Evolutionary conservation across 92 coral and sea anemone genomes (phyloP), one percentile per base, ranked within the genome.

Genomic region (Heliopora coerulea): DNA sequence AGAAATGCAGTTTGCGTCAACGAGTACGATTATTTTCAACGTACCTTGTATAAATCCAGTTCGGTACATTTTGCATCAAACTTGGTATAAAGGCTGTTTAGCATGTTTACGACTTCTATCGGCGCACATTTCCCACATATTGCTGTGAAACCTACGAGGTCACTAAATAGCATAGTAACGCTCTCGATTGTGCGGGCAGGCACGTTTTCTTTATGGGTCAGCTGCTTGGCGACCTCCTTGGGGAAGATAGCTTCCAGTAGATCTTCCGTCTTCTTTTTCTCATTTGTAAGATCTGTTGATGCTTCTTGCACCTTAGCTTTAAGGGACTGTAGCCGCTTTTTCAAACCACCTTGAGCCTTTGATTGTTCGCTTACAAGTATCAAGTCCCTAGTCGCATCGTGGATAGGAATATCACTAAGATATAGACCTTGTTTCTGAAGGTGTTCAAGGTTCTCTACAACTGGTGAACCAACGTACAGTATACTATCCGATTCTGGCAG

Each of bases 21-120:
- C n/a, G n/a, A n/a, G n/a, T n/a, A n/a, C n/a, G 20, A 13, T 19
- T 39, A 37, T 39, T 4, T 40, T 49, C 25, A 35, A 24, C 75
- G 41, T 90, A 91, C 92, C 92, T 91, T 91, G 81, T 80, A 88
- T 68, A 91, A 79, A 56, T 91, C 88, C 24, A 88, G 81, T 52
- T 91, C 87, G 30, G 85, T 91, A 74, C 97, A 91, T 49, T 76
- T 83, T 56, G 83, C 79, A 44, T 91, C 97, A 80, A 91, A 91
- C 64, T 87, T 78, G 25, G 97, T 88, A 77, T 88, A 91, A 29
- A 91, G 83, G 23, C 60, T 72, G 25, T 84, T 83, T 49, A 91
- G 61, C 92, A 91, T 87, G 74, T 87, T 87, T 29, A 91, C 97
- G 11, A 91, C 97, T 37, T 91, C 91, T 92, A 91, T 91, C 9